phyloP scores from a whole-genome alignment of 2,888 invertebrate species.

The Electrophaes corylata region DNA sequence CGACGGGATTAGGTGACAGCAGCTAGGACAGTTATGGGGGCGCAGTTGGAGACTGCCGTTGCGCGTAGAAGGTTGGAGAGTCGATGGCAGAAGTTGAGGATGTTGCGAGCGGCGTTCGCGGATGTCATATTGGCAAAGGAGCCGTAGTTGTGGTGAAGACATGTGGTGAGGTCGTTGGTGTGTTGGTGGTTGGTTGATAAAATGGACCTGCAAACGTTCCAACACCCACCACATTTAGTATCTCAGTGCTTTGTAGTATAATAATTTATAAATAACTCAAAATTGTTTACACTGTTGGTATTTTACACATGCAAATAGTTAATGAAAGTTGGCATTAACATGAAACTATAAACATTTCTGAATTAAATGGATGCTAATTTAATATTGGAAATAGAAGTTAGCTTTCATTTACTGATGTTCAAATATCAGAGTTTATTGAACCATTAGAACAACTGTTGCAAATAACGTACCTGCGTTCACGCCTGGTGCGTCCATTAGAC shows the following conservation, averaged over 20 bases:
- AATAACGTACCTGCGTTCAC: constrained; percentile 82
- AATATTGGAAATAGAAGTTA: neutral
- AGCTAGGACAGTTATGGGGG: constrained; percentile 67
- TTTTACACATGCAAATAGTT: constrained; percentile 17
- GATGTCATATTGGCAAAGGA: constrained; percentile 76
- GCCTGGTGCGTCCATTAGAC: constrained; percentile 93
- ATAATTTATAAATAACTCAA: constrained; percentile 21
- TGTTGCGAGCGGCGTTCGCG: constrained; percentile 74
- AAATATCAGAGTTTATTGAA: constrained; percentile 10
- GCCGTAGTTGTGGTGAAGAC: constrained; percentile 82
- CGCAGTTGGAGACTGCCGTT: constrained; percentile 73
- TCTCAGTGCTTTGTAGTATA: constrained; percentile 49
- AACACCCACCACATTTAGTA: constrained; percentile 84
- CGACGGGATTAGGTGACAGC: constrained; percentile 73
- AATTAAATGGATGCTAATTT: constrained; percentile 7
- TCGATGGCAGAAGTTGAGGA: constrained; percentile 71
- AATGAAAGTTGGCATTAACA: constrained; percentile 4
- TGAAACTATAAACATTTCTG: neutral
- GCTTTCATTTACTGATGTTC: constrained; percentile 15
- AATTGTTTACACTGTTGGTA: constrained; percentile 29
- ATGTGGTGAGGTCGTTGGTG: constrained; percentile 83
- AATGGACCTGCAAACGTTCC: constrained; percentile 85
- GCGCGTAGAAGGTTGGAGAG: constrained; percentile 77
- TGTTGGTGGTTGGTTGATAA: constrained; percentile 84
- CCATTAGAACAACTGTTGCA: constrained; percentile 7